Evolutionary conservation across 2,797 vertebrate genomes (phyloP), one percentile per base, ranked within the genome.

Genomic region (Sylvia borin): DNA sequence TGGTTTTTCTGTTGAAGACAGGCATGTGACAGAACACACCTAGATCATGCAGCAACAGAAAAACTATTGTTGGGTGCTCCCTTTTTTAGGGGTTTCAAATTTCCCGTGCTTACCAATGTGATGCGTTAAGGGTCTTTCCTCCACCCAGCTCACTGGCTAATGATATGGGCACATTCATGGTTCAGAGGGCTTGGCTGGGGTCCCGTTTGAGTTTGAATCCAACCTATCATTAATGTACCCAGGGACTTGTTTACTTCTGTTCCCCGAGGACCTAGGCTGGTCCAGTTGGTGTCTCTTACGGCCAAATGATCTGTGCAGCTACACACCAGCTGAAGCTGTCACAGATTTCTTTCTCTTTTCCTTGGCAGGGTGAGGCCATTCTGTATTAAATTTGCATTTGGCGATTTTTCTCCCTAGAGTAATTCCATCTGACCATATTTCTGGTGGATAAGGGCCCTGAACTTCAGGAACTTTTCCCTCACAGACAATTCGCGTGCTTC

Each of bases 311-410:
- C 36, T 61, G 36, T 61, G 58, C 18, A 40, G 12, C 32, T 29
- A 13, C 11, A 40, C 26, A 40, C 26, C 34, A 38, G 58, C 58
- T 38, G 16, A 5, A 60, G 36, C 18, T 40, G 12, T 61, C 36
- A 40, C 36, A 40, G 26, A 17, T 40, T 61, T 53, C 57, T 43
- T 85, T 88, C 40, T 79, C 50, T 92, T 87, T 87, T 62, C 65
- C 77, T 36, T 96, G 94, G 91, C 96, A 94, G 60, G 11, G 25
- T 4, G 32, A 88, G 72, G 70, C 62, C 34, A 24, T 47, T 88
- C 83, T 58, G 51, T 53, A 83, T 91, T 92, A 90, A 76, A 71
- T 92, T 82, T 85, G 76, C 90, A 85, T 78, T 91, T 70, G 61
- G 71, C 51, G 66, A 78, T 66, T 61, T 62, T 77, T 68, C 70